Percentiles rank a stretch among this genome's conserved stretches.
Evolutionary conservation across 2,888 invertebrate genomes (phyloP).

Genomic region (Bellardia bayeri): DNA sequence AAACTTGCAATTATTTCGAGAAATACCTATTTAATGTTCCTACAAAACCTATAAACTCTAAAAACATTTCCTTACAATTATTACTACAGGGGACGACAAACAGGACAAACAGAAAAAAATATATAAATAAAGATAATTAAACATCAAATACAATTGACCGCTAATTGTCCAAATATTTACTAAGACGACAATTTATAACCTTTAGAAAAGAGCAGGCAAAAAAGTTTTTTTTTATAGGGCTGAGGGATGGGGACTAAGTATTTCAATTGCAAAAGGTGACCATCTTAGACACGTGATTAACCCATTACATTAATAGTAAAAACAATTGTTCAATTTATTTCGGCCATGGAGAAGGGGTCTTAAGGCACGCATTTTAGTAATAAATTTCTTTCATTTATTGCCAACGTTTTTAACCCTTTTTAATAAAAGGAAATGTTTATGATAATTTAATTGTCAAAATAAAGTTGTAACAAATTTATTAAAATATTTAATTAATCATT

Average conservation of each 20-base stretch:
- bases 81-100: too few species aligned
- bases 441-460: conserved; percentile 55
- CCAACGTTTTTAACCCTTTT: conserved; percentile 27
- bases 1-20: not conserved
- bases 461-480: conserved; percentile 3
- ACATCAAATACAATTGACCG: conserved; percentile 71
- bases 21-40: too few species aligned
- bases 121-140: conserved; percentile 62
- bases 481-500: not conserved
- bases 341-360: not conserved
- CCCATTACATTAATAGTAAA: conserved; percentile 68
- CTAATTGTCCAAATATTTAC: conserved; percentile 73
- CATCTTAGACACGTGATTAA: conserved; percentile 72
- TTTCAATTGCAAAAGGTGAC: conserved; percentile 67
- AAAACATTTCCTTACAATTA: too few species aligned
- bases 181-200: conserved; percentile 46
- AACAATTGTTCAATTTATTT: conserved; percentile 61
- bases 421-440: conserved; percentile 37
- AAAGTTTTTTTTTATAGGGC: too few species aligned
- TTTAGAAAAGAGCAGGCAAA: not conserved
- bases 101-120: not conserved
- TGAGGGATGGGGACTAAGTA: not conserved
- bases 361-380: conserved; percentile 61
- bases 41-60: not conserved
- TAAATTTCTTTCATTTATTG: conserved; percentile 45